These are phyloP conservation scores for Leptopilina myrica DNA, from an alignment of 2,888 invertebrate species.

Conservation along the genomic window DNA sequence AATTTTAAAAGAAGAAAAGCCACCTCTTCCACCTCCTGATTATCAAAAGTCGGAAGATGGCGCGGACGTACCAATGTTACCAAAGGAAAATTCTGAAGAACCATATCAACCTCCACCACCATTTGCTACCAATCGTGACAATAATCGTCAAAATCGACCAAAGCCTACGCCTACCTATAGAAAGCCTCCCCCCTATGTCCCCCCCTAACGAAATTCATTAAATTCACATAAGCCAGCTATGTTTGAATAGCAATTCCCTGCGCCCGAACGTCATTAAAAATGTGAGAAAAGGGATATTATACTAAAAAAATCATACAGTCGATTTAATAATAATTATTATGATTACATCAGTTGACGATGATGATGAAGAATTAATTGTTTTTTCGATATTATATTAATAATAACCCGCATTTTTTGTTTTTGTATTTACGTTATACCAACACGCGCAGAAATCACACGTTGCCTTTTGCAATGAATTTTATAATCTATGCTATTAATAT, in stretches of 20 bases:
- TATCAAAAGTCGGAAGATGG: slow-evolving; percentile 80
- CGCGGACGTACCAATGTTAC: slow-evolving; percentile 76
- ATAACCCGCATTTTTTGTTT: neutral
- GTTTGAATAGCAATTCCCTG: slow-evolving; percentile 70
- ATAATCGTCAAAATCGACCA: slow-evolving; percentile 85
- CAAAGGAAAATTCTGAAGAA: slow-evolving; percentile 79
- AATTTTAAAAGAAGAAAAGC: slow-evolving; percentile 96
- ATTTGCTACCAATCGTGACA: slow-evolving; percentile 86
- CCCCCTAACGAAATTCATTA: slow-evolving; percentile 86
- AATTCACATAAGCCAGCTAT: slow-evolving; percentile 74
- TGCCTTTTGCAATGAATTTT: slow-evolving; percentile 72
- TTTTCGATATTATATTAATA: neutral
- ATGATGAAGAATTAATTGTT: neutral
- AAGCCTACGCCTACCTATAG: slow-evolving; percentile 94
- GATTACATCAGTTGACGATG: slow-evolving; percentile 9
- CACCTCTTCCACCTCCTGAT: slow-evolving; percentile 91
- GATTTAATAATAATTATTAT: slow-evolving; percentile 25
- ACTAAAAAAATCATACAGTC: slow-evolving; percentile 9
- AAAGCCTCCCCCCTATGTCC: slow-evolving; percentile 97
- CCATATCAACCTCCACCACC: slow-evolving; percentile 96
- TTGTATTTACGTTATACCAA: slow-evolving; percentile 45
- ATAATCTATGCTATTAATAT: slow-evolving; percentile 5
- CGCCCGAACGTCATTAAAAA: slow-evolving; percentile 67
- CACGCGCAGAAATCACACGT: slow-evolving; percentile 70
- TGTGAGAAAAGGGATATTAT: slow-evolving; percentile 48